Base-by-base conservation (phyloP, 2,113 vertebrate species). In the Lutjanus erythropterus region DNA sequence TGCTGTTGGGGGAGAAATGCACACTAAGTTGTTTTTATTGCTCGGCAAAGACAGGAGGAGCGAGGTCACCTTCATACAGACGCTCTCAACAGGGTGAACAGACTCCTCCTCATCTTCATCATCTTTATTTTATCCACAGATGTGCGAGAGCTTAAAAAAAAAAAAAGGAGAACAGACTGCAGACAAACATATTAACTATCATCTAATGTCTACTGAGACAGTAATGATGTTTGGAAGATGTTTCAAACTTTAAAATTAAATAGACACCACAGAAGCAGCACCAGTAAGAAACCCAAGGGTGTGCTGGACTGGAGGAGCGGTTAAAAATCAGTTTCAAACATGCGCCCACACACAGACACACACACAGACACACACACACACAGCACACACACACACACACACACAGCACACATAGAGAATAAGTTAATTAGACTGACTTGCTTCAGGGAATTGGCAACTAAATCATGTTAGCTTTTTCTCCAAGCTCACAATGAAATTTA, bases 21-120 rank as follows among this genome's bases (percentile, higher is more conserved):
- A 81, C 73, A 86, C 81, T 58, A 71, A 89, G 86, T 92, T 80
- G 84, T 88, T 93, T 89, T 90, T 84, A 74, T 79, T 80, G 81
- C 77, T 61, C 41, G 19, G 69, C 37, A 75, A 68, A 81, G 60
- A 78, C 14, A 27, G 67, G 52, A 33, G 29, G 78, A 47, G 37
- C 0, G 29, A 55, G 76, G 92, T 91, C 89, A 92, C 89, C 87
- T 90, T 91, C 86, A 82, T 75, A 71, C 69, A 75, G 41, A 73
- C 59, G 14, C 53, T 60, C 27, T 68, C 29, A 64, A 76, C 61
- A 35, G 46, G 21, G 64, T 6, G 49, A 71, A 55, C 33, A 11
- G 16, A 39, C 76, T 75, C 77, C 55, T 81, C 27, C 3, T n/a
- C 10, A 23, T 72, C 44, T 56, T 60, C 49, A 66, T 85, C 56